phyloP scores from a whole-genome alignment of 2,797 vertebrate species.

The Pseudochirops cupreus region DNA sequence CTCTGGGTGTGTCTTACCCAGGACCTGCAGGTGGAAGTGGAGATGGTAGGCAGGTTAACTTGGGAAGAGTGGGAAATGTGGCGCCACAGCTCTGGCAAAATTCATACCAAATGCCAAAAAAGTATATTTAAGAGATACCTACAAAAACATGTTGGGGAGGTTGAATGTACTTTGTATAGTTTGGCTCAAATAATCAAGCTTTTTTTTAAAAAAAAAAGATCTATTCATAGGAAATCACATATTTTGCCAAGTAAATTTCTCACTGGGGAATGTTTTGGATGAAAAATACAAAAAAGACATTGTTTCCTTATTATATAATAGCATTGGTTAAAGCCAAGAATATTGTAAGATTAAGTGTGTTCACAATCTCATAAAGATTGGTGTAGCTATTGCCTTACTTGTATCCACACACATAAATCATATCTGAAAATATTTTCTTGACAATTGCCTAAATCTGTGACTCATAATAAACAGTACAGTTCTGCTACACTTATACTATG shows the following conservation, averaged over 20 bases:
- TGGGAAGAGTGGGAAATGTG: not conserved
- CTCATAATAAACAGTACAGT: slow-evolving; percentile 63
- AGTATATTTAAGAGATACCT: slow-evolving; percentile 71
- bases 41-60: not conserved
- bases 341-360: slow-evolving; percentile 69
- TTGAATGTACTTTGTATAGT: slow-evolving; percentile 73
- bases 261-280: slow-evolving; percentile 81
- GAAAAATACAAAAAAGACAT: slow-evolving; percentile 80
- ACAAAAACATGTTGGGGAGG: slow-evolving; percentile 77
- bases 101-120: slow-evolving; percentile 59
- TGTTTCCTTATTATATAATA: slow-evolving; percentile 84
- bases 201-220: slow-evolving; percentile 62
- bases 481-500: slow-evolving; percentile 75
- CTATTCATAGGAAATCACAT: slow-evolving; percentile 80
- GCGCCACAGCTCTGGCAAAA: not conserved
- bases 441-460: slow-evolving; percentile 80
- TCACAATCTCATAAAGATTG: slow-evolving; percentile 76
- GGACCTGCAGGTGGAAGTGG: not conserved
- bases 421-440: slow-evolving; percentile 82
- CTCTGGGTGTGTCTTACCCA: not conserved
- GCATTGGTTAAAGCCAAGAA: slow-evolving; percentile 75
- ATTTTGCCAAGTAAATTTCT: slow-evolving; percentile 73
- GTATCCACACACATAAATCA: slow-evolving; percentile 73
- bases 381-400: slow-evolving; percentile 79
- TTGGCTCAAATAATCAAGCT: slow-evolving; percentile 78